Conservation (phyloP, 2,113 vertebrate species). For the Axis porcinus region DNA sequence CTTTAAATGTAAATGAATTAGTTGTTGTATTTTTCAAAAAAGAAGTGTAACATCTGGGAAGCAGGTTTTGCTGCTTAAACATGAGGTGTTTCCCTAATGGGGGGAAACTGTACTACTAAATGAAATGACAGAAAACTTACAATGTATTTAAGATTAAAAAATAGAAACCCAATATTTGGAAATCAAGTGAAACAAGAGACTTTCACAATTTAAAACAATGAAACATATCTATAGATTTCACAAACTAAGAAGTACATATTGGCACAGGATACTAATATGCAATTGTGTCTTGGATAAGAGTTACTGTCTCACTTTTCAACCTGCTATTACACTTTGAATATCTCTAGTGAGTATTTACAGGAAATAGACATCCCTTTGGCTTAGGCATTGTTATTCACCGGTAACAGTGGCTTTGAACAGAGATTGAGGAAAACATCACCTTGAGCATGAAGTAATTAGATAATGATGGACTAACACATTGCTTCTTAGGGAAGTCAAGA, state of each 20-base stretch:
- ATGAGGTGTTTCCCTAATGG: neutral
- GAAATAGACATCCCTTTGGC: neutral
- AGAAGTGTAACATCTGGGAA: neutral
- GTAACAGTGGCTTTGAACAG: neutral
- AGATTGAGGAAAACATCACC: neutral
- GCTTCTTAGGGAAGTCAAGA: neutral
- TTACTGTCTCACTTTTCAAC: neutral
- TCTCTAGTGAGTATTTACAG: neutral
- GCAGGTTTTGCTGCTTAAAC: conserved; percentile 12
- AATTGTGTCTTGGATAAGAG: neutral
- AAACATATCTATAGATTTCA: neutral
- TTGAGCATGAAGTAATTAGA: neutral
- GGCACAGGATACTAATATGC: neutral
- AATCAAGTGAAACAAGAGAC: neutral
- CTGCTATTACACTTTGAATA: neutral
- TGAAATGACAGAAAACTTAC: neutral
- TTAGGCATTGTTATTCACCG: neutral
- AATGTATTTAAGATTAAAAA: neutral
- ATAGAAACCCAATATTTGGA: neutral
- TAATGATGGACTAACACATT: neutral
- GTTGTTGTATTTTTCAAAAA: neutral
- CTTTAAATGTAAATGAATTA: neutral
- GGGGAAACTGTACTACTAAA: neutral
- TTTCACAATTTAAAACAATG: neutral
- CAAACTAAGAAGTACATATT: neutral